Base-by-base conservation (phyloP, 2,888 invertebrate species). In the Cephonodes hylas region DNA sequence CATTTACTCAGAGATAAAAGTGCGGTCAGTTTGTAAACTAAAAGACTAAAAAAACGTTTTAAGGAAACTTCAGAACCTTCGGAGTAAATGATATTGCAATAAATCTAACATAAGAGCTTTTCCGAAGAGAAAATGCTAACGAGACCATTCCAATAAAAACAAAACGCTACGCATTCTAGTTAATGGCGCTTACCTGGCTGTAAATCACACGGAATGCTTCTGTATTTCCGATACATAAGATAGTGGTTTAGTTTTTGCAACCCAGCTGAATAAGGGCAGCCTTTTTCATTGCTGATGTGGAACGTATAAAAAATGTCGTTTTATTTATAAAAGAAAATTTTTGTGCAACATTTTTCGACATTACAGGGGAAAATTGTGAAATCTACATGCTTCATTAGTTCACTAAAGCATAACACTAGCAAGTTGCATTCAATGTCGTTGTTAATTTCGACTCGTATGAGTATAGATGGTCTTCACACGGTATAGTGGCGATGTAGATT, bases 81-180 rank as follows among this genome's bases (percentile, higher is more conserved):
- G 7, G 25, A 48, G 15, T 48, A 27, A 15, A 8, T 13, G 7
- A 48, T 53, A 15, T 15, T 18, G 15, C 27, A 27, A 53, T 53
- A 53, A 53, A 53, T 53, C 53, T 15, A 27, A 4, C 5, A 46
- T 13, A 27, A 27, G 31, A 8, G 18, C 10, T 27, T 31, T 53
- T 18, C 31, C 15, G 20, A 31, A 53, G 31, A n/a, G 53, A 18
- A 53, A 31, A 31, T 8, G 27, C 53, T 53, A 53, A 53, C 31
- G 53, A 53, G 31, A 27, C 15, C 53, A 31, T 31, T 53, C 53
- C 53, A 53, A 53, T 53, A 53, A 53, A 53, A 53, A 53, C 53
- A 53, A 53, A 53, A 53, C 53, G 53, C 53, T 31, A 53, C 53
- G 18, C 53, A 31, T 53, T 53, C 53, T 15, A 53, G 31, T 53